These are phyloP conservation scores for Diabrotica undecimpunctata DNA, from an alignment of 1,140 invertebrate species.

Conservation along the genomic window DNA sequence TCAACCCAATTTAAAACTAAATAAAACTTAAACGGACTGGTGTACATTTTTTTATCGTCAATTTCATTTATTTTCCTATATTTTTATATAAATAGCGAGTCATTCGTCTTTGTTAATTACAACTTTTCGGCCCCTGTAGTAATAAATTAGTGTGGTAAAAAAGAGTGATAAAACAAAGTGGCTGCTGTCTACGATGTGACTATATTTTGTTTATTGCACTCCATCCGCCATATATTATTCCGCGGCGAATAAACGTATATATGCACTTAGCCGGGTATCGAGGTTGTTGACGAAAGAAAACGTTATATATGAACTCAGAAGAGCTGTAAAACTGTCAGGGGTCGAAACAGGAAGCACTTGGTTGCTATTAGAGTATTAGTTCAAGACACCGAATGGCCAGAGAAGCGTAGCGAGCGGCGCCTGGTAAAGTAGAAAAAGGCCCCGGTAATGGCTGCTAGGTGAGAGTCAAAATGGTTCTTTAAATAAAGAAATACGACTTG, in stretches of 20 bases:
- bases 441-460: slow-evolving; percentile 39
- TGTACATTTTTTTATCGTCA: too few relatives aligned
- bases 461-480: slow-evolving; percentile 41
- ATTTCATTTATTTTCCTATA: too few relatives aligned
- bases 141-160: background rate
- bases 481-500: slow-evolving; percentile 43
- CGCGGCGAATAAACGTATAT: slow-evolving; percentile 25
- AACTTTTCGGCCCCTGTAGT: too few relatives aligned
- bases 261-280: slow-evolving; percentile 24
- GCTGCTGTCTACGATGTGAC: background rate
- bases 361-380: slow-evolving; percentile 30
- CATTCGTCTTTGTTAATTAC: too few relatives aligned
- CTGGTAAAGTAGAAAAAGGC: slow-evolving; percentile 27
- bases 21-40: too few relatives aligned
- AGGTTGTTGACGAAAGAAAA: slow-evolving; percentile 41
- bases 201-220: background rate
- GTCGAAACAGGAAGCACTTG: slow-evolving; percentile 39
- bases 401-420: slow-evolving; percentile 30
- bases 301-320: slow-evolving; percentile 34
- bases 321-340: slow-evolving; percentile 42
- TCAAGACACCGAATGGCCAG: slow-evolving; percentile 36
- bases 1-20: too few relatives aligned
- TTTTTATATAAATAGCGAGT: too few relatives aligned
- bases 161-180: background rate
- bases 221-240: background rate